phyloP scores from a whole-genome alignment of 2,113 vertebrate species.

The Phaetusa simplex region DNA sequence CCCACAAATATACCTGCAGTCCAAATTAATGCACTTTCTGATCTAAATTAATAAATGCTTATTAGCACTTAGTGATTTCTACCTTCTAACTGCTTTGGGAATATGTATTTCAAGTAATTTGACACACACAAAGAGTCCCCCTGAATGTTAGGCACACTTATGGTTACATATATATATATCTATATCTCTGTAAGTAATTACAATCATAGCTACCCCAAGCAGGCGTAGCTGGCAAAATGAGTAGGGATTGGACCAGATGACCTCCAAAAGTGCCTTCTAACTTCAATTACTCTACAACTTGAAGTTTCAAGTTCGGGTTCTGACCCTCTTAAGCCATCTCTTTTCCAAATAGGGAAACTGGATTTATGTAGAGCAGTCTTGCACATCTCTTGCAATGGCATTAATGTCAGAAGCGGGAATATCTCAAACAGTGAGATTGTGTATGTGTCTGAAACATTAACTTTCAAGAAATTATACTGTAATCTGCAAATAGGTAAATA shows the following conservation, averaged over 20 bases:
- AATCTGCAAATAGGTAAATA: neutral
- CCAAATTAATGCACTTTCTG: neutral
- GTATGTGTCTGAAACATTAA: neutral
- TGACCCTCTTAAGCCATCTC: neutral
- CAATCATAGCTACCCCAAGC: neutral
- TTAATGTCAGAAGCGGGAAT: neutral
- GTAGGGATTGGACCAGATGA: neutral
- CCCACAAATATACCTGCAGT: neutral
- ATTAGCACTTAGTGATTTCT: neutral
- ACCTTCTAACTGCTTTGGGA: neutral
- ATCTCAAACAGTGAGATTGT: neutral
- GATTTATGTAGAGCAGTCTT: neutral
- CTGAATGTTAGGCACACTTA: neutral
- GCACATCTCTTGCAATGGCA: neutral
- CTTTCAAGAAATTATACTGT: neutral
- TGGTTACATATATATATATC: too few relatives aligned
- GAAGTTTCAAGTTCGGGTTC: neutral
- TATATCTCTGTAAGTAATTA: neutral
- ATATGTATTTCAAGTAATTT: neutral
- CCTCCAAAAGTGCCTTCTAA: neutral
- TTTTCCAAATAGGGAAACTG: neutral
- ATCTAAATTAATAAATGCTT: neutral
- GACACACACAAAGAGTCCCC: neutral
- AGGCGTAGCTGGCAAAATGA: neutral
- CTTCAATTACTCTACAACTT: neutral